These are phyloP conservation scores for Agrypnus murinus DNA, from an alignment of 2,888 invertebrate species.

Conservation along the genomic window DNA sequence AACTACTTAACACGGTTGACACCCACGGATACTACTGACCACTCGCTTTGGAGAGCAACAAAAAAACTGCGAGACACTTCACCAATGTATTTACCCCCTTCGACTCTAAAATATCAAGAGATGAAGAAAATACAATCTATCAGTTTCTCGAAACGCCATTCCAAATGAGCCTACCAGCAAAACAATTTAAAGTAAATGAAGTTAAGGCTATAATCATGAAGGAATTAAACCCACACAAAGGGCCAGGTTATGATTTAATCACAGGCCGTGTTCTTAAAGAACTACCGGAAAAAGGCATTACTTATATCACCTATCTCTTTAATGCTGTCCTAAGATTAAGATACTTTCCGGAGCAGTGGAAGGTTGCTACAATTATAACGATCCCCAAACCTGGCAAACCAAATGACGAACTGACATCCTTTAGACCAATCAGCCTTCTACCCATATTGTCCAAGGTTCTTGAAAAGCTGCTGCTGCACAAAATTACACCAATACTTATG, in stretches of 20 bases:
- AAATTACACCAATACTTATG: slow-evolving; percentile 9
- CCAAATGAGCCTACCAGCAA: slow-evolving; percentile 15
- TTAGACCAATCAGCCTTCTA: slow-evolving; percentile 15
- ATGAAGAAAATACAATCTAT: slow-evolving; percentile 12
- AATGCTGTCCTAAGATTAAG: slow-evolving; percentile 16
- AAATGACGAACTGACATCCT: slow-evolving; percentile 4
- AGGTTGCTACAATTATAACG: neutral
- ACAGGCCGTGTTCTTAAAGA: slow-evolving; percentile 20
- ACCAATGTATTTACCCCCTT: slow-evolving; percentile 1
- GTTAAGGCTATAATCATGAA: slow-evolving; percentile 7
- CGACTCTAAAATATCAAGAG: neutral
- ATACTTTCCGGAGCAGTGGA: slow-evolving; percentile 15
- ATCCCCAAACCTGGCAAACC: neutral
- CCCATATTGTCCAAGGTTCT: slow-evolving; percentile 8
- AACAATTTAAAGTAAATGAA: slow-evolving; percentile 5
- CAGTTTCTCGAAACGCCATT: slow-evolving; percentile 23
- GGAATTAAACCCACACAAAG: slow-evolving; percentile 13
- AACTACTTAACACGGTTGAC: neutral
- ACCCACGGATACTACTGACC: slow-evolving; percentile 2
- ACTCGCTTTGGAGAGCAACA: slow-evolving; percentile 13
- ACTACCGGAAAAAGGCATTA: slow-evolving; percentile 12
- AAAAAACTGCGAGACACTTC: slow-evolving; percentile 9
- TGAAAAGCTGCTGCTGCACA: slow-evolving; percentile 17
- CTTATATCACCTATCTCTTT: slow-evolving; percentile 3
- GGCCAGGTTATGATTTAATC: slow-evolving; percentile 20